Base-by-base conservation (phyloP, 2,797 vertebrate species). In the Lindbergichthys nudifrons region DNA sequence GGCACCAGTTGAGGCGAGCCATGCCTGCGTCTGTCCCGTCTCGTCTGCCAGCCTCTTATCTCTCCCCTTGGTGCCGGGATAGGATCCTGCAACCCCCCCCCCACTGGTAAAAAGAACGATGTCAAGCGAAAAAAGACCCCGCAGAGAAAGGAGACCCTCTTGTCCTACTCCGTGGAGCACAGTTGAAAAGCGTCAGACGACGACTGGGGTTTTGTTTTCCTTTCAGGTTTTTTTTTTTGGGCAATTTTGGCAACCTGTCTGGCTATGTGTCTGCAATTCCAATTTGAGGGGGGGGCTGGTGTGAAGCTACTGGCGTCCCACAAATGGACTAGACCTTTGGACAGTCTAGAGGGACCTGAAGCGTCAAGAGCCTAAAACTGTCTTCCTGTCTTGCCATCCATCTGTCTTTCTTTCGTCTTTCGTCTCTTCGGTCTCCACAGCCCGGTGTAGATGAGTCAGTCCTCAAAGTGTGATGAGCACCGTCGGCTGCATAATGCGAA, bases 1-100 rank as follows among this genome's bases (percentile, higher is more conserved):
- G 95, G 92, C 96, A 98, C 95, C 96, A 96, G 93, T 96, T 94
- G 92, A 97, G 92, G 76, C 96, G 95, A 92, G 96, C 96, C 97
- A 98, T 97, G 90, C 87, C 88, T 89, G 82, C 67, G 81, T 88
- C 81, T 84, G 85, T 87, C 86, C 90, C 83, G 87, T 89, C 82
- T 86, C 75, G 87, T 92, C 88, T 90, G 88, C 88, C 89, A 90
- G 89, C 85, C 87, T 92, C 87, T 88, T 89, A 88, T 86, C 77
- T 73, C 74, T 61, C n/a, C 46, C 50, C 45, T 65, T 58, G 46
- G 59, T 63, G 82, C 80, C 56, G 73, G 83, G 72, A 87, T 79
- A 82, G 79, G 85, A 87, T 86, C 87, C 85, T 89, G 70, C 72
- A 85, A 81, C 65, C 70, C 59, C 73, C 66, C 65, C 76, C 60